Evolutionary conservation across 2,888 invertebrate species (phyloP).

Genomic region (Cetonia aurata): DNA sequence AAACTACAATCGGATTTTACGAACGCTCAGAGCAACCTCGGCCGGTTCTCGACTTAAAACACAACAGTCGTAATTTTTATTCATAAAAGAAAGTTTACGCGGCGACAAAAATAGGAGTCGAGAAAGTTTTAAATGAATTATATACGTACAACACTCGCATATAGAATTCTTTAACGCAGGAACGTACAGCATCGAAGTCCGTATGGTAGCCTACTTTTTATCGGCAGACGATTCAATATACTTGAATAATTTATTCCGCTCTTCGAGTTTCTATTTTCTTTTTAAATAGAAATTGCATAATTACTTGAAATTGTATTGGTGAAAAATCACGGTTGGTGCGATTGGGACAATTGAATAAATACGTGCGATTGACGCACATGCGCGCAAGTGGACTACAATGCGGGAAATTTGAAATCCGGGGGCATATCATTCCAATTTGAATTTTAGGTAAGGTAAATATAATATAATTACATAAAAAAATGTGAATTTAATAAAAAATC

Average conservation of each 20-base stretch:
- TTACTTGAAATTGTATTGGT: conserved; percentile 5
- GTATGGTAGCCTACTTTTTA: conserved; percentile 59
- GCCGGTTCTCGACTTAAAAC: background rate
- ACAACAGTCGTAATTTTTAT: conserved; percentile 35
- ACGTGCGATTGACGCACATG: conserved; percentile 6
- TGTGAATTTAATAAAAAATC: conserved; percentile 17
- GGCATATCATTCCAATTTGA: background rate
- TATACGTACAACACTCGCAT: conserved; percentile 48
- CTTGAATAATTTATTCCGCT: conserved; percentile 29
- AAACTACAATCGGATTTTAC: too few relatives aligned
- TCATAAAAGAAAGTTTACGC: conserved; percentile 59
- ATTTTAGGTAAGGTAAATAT: background rate
- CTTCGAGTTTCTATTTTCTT: conserved; percentile 34
- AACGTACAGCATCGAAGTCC: conserved; percentile 55
- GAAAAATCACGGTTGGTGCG: conserved; percentile 15
- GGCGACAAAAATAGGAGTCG: conserved; percentile 57
- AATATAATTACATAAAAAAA: background rate
- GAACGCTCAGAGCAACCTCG: too few relatives aligned
- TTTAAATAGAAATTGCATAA: conserved; percentile 40
- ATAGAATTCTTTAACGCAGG: conserved; percentile 56
- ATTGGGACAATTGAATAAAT: conserved; percentile 16
- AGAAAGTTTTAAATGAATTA: conserved; percentile 59
- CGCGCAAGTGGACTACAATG: conserved; percentile 1
- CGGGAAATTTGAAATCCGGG: conserved; percentile 33
- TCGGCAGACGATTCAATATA: conserved; percentile 28